phyloP scores from a whole-genome alignment of 2,113 vertebrate genomes.

The Ranitomeya variabilis region DNA sequence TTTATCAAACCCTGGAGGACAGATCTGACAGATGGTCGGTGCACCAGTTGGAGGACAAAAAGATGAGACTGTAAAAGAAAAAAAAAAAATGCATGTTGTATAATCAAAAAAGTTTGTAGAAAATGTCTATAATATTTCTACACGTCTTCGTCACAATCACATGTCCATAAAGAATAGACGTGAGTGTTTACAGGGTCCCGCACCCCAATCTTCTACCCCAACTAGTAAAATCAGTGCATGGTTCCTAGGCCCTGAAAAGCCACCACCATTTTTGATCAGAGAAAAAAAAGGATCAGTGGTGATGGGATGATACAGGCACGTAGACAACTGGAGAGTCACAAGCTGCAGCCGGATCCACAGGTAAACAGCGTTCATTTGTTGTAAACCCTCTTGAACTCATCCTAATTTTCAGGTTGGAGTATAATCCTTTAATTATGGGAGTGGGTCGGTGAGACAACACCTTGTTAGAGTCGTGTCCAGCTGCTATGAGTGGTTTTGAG shows the following conservation, averaged over 20 bases:
- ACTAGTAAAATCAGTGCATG: background rate
- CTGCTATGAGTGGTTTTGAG: background rate
- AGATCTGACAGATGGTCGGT: slow-evolving; percentile 89
- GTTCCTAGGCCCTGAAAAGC: background rate
- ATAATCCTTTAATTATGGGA: slow-evolving; percentile 13
- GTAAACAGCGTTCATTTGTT: background rate
- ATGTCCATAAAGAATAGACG: too few species aligned
- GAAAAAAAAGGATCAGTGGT: background rate
- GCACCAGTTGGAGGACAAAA: slow-evolving; percentile 95
- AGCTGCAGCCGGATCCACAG: background rate
- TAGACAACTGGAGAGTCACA: background rate
- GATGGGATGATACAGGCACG: background rate
- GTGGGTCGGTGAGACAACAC: slow-evolving; percentile 1
- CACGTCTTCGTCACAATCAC: background rate
- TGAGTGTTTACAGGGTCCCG: background rate
- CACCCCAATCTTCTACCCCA: background rate
- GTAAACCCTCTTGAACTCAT: slow-evolving; percentile 2
- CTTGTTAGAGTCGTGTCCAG: background rate
- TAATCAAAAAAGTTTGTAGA: background rate
- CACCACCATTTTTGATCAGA: background rate
- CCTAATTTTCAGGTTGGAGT: background rate
- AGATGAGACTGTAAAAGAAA: slow-evolving; percentile 83
- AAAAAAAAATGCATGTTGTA: background rate
- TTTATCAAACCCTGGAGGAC: slow-evolving; percentile 95
- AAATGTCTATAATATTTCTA: too few species aligned